phyloP scores from a whole-genome alignment of 2,113 vertebrate species.

The Catagonus wagneri region DNA sequence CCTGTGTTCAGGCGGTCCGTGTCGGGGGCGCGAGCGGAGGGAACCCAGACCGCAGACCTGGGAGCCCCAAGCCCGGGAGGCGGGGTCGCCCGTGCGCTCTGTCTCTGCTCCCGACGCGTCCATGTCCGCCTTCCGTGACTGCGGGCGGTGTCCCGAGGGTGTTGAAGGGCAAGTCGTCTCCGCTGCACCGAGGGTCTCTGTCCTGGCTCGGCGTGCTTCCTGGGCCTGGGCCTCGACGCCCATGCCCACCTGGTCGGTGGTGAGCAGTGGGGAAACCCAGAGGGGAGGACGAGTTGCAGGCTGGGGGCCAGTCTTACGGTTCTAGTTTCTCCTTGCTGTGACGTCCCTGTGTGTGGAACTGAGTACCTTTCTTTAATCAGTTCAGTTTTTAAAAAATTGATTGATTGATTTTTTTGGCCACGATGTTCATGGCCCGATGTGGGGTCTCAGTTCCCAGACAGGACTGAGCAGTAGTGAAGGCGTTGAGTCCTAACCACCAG shows the following conservation, averaged over 20 bases:
- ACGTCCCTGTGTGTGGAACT: neutral
- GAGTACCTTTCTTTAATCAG: neutral
- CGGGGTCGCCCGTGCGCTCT: too few species aligned
- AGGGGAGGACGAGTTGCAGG: neutral
- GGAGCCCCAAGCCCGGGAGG: too few species aligned
- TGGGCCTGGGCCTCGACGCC: neutral
- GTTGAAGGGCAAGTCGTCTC: neutral
- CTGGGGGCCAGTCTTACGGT: neutral
- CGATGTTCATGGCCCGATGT: too few species aligned
- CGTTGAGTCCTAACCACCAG: too few species aligned
- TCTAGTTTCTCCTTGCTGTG: neutral
- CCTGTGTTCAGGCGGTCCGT: neutral
- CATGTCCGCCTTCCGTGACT: neutral
- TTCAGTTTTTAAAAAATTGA: neutral
- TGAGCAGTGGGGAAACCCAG: fast-evolving
- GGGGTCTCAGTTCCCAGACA: too few species aligned
- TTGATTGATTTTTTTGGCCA: too few species aligned
- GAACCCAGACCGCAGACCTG: neutral
- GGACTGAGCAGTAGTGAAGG: too few species aligned
- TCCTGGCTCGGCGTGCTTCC: neutral
- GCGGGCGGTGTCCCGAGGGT: neutral
- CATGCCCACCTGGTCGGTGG: neutral
- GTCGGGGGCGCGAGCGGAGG: neutral
- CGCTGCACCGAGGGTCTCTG: neutral
- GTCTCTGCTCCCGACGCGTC: too few species aligned